A percentile compares a stretch with the other conserved stretches of the same genome.
phyloP scores from a whole-genome alignment of 2,888 invertebrate genomes.

The Euclidia mi region DNA sequence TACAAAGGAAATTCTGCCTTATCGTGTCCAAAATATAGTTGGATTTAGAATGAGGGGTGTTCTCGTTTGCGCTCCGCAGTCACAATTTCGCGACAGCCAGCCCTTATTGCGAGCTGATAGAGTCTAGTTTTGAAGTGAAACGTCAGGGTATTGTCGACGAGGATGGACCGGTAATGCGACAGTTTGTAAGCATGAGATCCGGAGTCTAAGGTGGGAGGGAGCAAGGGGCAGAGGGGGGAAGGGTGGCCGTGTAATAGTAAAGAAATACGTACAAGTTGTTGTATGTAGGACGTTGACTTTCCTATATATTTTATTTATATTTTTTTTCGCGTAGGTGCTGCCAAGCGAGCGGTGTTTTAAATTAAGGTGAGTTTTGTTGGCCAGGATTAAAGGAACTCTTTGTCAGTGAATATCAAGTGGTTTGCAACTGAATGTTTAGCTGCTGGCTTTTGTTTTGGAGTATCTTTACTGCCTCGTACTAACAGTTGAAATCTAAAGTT shows the following conservation, averaged over 20 bases:
- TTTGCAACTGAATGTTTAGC: not conserved
- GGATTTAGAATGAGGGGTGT: conserved; percentile 59
- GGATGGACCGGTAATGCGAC: conserved; percentile 87
- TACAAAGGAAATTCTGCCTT: conserved; percentile 62
- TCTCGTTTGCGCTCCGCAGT: conserved; percentile 53
- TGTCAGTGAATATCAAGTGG: conserved; percentile 16
- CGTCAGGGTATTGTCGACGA: conserved; percentile 74
- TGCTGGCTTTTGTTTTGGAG: not conserved
- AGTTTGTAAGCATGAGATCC: conserved; percentile 90
- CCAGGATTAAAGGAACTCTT: conserved; percentile 10
- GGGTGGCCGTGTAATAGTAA: conserved; percentile 71
- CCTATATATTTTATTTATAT: conserved; percentile 77
- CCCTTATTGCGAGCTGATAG: conserved; percentile 59
- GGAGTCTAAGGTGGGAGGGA: conserved; percentile 65
- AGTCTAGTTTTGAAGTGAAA: conserved; percentile 64
- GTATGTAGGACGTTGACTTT: conserved; percentile 79
- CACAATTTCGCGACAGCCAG: conserved; percentile 52
- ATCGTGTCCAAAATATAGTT: conserved; percentile 65
- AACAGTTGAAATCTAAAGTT: not conserved
- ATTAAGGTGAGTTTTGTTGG: conserved; percentile 23
- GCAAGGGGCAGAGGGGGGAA: conserved; percentile 47
- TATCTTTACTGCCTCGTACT: not conserved
- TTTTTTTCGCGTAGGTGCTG: conserved; percentile 58
- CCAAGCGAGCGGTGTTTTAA: conserved; percentile 21
- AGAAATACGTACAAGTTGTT: conserved; percentile 83